Conservation (phyloP, 37 sponge, comb jelly and placozoan species). For the Hexactinellida sp. region DNA sequence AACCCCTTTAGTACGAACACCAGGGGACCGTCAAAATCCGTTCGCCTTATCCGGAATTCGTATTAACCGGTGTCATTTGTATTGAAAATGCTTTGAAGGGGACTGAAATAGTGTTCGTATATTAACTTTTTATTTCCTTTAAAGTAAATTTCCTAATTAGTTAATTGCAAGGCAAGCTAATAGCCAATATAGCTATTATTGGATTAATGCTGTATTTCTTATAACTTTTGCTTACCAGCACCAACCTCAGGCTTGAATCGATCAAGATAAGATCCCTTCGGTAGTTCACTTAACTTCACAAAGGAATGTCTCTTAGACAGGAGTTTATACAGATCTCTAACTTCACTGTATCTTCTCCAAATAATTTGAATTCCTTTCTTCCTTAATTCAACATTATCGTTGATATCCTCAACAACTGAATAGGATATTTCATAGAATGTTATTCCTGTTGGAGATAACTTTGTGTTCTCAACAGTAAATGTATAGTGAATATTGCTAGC, state of each 20-base stretch:
- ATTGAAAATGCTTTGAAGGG: no score
- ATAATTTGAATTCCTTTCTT: not conserved
- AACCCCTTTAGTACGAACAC: no score
- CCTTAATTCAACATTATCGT: not conserved
- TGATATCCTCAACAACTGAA: not conserved
- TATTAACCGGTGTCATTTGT: no score
- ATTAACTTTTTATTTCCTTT: no score
- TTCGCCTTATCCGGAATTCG: no score
- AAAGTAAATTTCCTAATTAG: no score
- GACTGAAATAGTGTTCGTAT: no score
- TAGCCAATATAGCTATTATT: no score
- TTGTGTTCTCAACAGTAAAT: not conserved
- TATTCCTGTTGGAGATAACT: not conserved
- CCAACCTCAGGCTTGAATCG: not conserved
- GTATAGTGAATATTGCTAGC: not conserved
- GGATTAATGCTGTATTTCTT: no score
- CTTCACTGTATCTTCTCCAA: not conserved
- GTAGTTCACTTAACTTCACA: not conserved
- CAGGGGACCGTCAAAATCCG: no score
- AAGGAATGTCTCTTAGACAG: not conserved
- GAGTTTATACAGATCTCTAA: not conserved
- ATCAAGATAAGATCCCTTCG: not conserved
- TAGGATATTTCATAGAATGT: constrained; percentile 1
- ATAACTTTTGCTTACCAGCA: no score
- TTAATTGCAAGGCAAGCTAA: no score